Base-by-base conservation (phyloP, 1,140 invertebrate species). In the Cecropterus lyciades region DNA sequence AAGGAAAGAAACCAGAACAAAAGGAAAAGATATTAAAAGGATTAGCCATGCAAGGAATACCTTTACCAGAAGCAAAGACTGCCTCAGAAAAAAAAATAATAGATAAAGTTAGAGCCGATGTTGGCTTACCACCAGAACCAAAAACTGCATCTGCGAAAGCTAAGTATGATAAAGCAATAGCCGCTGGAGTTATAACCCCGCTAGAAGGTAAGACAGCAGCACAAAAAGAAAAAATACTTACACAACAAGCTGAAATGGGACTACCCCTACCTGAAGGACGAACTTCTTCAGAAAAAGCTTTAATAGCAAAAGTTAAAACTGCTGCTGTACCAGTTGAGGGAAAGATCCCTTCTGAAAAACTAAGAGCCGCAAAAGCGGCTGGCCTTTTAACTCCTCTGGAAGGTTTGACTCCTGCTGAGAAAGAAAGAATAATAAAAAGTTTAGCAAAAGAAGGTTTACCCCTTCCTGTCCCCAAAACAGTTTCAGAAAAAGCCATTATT, bases 341-440 rank as follows among this genome's bases (percentile, higher is more conserved):
- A 24, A 49, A 49, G 24, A 17, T 49, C 16, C 11, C 48, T 20
- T 51, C 48, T 4, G 48, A 51, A 51, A 51, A 51, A 51, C 10
- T 51, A 11, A 37, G 33, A 37, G 33, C 33, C 1, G 33, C 33
- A 7, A 37, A 37, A 7, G 33, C 33, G 1, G 33, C 33, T 3
- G 53, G 60, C 14, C 40, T 65, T 20, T 48, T 72, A 24, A 55
- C 65, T 20, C 70, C 70, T 48, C 57, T 72, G 15, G 17, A 67
- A 43, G 79, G 75, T 7, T 82, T 82, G 65, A 49, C 71, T 17
- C 59, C 51, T 14, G 37, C 63, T 16, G 66, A 84, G 60, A 79
- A 73, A 65, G 73, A 82, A 67, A 78, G 73, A 52, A 78, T 77
- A 53, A 17, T 83, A n/a, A 74, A 62, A 68, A 70, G 69, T 0